Conservation (phyloP, 2,888 invertebrate species). For the Marasmarcha lunaedactyla region DNA sequence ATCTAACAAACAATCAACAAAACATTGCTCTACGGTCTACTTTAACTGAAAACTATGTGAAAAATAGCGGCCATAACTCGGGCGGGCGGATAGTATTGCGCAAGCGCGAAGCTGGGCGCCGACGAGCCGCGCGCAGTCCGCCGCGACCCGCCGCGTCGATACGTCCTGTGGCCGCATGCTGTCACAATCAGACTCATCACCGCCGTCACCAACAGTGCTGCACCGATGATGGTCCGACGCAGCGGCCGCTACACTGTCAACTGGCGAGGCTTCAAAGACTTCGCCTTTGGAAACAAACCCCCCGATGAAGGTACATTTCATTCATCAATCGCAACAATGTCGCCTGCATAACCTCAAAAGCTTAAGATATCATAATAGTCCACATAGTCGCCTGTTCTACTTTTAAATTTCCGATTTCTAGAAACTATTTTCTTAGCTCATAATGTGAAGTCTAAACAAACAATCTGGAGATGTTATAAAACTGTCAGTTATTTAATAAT, state of each 20-base stretch:
- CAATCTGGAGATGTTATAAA: too few species aligned
- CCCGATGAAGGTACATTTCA: constrained; percentile 54
- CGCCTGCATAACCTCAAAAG: constrained; percentile 33
- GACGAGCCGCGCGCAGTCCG: constrained; percentile 39
- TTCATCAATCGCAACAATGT: constrained; percentile 10
- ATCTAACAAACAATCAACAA: too few species aligned
- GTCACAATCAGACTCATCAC: constrained; percentile 1
- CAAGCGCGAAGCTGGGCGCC: constrained; percentile 36
- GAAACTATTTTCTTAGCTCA: too few species aligned
- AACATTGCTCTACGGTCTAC: too few species aligned
- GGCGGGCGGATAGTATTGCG: constrained; percentile 41
- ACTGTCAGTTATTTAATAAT: too few species aligned
- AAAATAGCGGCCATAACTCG: constrained; percentile 5
- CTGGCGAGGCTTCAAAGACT: constrained; percentile 63
- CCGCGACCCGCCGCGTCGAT: constrained; percentile 21
- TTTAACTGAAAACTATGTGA: too few species aligned
- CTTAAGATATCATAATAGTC: background rate
- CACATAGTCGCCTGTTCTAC: background rate
- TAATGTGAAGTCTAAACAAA: too few species aligned
- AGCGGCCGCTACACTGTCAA: constrained; percentile 65
- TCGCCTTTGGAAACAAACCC: constrained; percentile 54
- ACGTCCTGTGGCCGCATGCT: constrained; percentile 1
- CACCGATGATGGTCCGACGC: constrained; percentile 63
- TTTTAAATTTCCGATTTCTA: too few species aligned
- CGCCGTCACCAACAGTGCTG: constrained; percentile 24